Percentiles rank a stretch among this genome's conserved stretches.
These are phyloP conservation scores for Chironomus striatipennis DNA, from an alignment of 1,140 invertebrate species.

Conservation along the genomic window DNA sequence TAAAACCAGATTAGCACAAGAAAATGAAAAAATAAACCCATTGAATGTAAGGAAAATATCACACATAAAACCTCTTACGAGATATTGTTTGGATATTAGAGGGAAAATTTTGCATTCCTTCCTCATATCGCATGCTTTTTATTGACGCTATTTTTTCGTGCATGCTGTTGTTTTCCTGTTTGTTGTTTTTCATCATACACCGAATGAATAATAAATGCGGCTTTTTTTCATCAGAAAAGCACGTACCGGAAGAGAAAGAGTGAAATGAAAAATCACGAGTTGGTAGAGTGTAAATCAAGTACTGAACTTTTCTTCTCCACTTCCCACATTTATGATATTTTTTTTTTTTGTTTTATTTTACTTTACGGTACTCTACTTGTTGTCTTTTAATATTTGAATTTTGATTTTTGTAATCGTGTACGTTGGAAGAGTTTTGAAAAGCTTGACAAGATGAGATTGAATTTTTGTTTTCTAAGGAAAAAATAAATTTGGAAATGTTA, in stretches of 20 bases:
- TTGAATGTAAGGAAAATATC: too few relatives aligned
- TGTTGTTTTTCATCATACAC: constrained; percentile 19
- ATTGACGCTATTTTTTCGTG: constrained; percentile 9
- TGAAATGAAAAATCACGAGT: not conserved
- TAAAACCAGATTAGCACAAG: too few relatives aligned
- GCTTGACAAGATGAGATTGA: too few relatives aligned
- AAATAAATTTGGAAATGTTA: too few relatives aligned
- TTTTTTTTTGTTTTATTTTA: too few relatives aligned
- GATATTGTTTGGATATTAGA: not conserved
- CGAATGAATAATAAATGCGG: constrained; percentile 20
- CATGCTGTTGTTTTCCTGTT: constrained; percentile 17
- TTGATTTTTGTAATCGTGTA: too few relatives aligned
- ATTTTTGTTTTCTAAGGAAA: too few relatives aligned
- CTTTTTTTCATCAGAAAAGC: not conserved
- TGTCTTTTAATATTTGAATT: too few relatives aligned
- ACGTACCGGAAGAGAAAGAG: not conserved
- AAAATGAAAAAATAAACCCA: too few relatives aligned
- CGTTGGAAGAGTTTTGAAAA: too few relatives aligned
- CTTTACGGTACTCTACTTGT: too few relatives aligned
- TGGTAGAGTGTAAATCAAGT: not conserved
- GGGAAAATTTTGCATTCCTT: constrained; percentile 3
- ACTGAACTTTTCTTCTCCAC: not conserved
- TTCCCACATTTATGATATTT: not conserved
- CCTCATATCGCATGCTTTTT: not conserved
- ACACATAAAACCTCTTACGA: too few relatives aligned